Conservation (phyloP, 2,888 invertebrate species). For the Lucinisca nassula region DNA sequence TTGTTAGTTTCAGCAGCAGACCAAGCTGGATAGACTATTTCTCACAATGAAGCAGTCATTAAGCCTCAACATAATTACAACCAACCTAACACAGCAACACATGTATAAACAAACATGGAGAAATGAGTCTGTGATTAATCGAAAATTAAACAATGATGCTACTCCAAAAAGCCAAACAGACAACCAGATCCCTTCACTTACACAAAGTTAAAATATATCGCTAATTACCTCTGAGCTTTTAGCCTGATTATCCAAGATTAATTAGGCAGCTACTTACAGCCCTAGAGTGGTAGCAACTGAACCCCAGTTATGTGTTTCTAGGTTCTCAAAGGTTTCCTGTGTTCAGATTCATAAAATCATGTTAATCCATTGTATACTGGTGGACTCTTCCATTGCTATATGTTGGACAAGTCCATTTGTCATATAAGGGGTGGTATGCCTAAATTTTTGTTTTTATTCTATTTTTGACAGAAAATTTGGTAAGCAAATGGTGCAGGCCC, state of each 20-base stretch:
- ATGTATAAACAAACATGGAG: slow-evolving; percentile 9
- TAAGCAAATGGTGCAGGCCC: too few species aligned
- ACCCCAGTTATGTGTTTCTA: background rate
- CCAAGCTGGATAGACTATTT: background rate
- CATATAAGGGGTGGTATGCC: too few species aligned
- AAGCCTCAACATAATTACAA: background rate
- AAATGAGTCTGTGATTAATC: slow-evolving; percentile 39
- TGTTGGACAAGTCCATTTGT: too few species aligned
- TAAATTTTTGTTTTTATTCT: too few species aligned
- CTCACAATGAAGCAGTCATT: background rate
- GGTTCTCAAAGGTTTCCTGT: slow-evolving; percentile 41
- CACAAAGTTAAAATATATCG: slow-evolving; percentile 61
- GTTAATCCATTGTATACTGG: too few species aligned
- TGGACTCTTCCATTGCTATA: too few species aligned
- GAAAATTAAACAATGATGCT: background rate
- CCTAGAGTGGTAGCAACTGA: slow-evolving; percentile 11
- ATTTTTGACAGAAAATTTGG: too few species aligned
- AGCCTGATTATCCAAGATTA: slow-evolving; percentile 65
- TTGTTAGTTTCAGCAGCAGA: background rate
- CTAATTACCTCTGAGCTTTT: slow-evolving; percentile 67
- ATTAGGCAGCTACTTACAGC: slow-evolving; percentile 50
- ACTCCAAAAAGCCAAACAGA: slow-evolving; percentile 33
- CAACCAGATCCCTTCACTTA: slow-evolving; percentile 62
- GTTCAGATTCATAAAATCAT: slow-evolving; percentile 58
- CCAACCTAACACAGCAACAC: background rate